These are phyloP conservation scores for Carcinoscorpius rotundicauda DNA, from an alignment of 1,140 invertebrate species.

Conservation along the genomic window DNA sequence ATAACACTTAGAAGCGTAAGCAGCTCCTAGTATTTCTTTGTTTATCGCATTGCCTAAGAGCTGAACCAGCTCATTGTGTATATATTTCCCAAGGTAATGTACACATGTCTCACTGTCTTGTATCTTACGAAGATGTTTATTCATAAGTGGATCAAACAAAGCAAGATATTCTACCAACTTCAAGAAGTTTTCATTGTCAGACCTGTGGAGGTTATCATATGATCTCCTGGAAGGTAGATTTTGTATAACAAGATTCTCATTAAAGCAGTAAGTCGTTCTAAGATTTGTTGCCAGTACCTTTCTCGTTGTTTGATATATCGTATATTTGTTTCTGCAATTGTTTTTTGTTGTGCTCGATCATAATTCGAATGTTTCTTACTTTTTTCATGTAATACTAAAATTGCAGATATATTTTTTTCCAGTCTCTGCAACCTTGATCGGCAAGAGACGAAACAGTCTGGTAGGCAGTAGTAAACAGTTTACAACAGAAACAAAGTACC, in stretches of 20 bases:
- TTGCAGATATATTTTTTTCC: neutral
- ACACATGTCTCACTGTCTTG: neutral
- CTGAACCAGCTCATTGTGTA: neutral
- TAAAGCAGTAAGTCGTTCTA: neutral
- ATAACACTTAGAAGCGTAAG: neutral
- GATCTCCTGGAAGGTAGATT: neutral
- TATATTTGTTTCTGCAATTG: neutral
- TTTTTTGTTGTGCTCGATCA: neutral
- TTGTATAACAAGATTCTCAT: neutral
- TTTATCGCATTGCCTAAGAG: neutral
- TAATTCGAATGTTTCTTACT: neutral
- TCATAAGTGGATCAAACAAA: neutral
- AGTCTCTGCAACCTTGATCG: neutral
- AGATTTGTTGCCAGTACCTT: neutral
- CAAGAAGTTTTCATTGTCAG: neutral
- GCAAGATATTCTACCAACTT: neutral
- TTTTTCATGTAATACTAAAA: neutral
- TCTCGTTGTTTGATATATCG: neutral
- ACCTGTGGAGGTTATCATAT: neutral
- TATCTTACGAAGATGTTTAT: neutral
- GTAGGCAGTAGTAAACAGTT: neutral
- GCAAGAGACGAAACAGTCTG: neutral
- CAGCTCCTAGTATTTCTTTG: neutral
- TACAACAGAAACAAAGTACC: neutral
- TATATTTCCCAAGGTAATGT: neutral